These are phyloP conservation scores for Halcyon malimbica DNA, from an alignment of 2,113 vertebrate species.

Conservation along the genomic window DNA sequence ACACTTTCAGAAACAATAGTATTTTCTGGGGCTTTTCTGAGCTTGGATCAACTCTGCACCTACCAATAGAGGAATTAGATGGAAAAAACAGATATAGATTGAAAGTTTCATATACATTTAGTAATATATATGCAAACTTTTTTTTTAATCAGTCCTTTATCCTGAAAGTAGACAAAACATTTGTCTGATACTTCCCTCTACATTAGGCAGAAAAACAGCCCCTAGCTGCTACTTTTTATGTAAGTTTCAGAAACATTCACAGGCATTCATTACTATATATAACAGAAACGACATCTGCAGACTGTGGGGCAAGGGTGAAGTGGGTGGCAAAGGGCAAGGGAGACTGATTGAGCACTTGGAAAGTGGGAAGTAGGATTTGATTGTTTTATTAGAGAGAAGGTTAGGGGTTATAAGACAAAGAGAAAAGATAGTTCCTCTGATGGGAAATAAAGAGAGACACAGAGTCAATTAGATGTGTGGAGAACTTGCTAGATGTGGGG, in stretches of 20 bases:
- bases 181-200: background rate
- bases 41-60: background rate
- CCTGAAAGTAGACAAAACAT: background rate
- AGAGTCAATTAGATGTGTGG: background rate
- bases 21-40: background rate
- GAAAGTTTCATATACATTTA: background rate
- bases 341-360: background rate
- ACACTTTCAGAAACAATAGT: background rate
- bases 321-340: slow-evolving; percentile 1
- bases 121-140: background rate
- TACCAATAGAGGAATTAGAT: background rate
- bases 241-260: background rate
- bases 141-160: background rate
- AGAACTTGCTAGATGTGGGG: background rate
- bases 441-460: background rate
- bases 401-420: slow-evolving; percentile 31
- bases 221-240: slow-evolving; percentile 14
- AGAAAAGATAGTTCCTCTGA: slow-evolving; percentile 26
- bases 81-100: background rate
- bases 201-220: background rate
- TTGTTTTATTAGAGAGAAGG: slow-evolving; percentile 64
- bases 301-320: background rate
- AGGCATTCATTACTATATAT: slow-evolving; percentile 12
- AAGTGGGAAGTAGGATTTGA: slow-evolving; percentile 27
- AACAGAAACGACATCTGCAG: slow-evolving; percentile 9